Conservation (phyloP, 2,113 vertebrate species). For the Propithecus coquereli region DNA sequence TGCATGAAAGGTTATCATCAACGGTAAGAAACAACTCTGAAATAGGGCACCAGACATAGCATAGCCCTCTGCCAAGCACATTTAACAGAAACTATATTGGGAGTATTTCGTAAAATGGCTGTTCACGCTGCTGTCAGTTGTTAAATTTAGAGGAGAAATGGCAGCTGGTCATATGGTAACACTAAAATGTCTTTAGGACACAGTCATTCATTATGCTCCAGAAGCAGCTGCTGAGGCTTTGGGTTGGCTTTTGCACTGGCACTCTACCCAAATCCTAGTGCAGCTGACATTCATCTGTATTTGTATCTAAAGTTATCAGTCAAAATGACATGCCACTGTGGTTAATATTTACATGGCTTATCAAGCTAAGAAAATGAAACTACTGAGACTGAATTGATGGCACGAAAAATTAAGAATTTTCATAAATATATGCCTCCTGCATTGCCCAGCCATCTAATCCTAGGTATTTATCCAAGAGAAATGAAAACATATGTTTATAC, state of each 20-base stretch:
- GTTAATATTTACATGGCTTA: background rate
- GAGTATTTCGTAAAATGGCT: background rate
- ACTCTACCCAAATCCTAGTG: background rate
- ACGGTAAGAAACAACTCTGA: background rate
- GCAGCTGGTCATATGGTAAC: background rate
- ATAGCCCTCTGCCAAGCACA: background rate
- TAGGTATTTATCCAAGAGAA: background rate
- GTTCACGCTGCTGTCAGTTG: background rate
- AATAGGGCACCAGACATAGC: background rate
- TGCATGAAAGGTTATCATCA: background rate
- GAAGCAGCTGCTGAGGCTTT: constrained; percentile 17
- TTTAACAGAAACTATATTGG: background rate
- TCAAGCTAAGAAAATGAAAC: background rate
- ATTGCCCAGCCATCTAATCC: background rate
- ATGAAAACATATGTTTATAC: background rate
- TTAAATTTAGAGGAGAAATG: constrained; percentile 33
- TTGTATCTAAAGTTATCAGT: background rate
- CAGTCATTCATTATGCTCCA: background rate
- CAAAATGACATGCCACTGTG: background rate
- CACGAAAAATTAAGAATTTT: background rate
- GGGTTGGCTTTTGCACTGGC: background rate
- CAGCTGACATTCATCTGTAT: background rate
- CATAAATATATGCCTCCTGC: background rate
- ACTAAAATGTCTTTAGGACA: background rate
- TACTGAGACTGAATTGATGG: background rate